Conservation (phyloP, 2,797 vertebrate species). For the Potorous gilbertii region DNA sequence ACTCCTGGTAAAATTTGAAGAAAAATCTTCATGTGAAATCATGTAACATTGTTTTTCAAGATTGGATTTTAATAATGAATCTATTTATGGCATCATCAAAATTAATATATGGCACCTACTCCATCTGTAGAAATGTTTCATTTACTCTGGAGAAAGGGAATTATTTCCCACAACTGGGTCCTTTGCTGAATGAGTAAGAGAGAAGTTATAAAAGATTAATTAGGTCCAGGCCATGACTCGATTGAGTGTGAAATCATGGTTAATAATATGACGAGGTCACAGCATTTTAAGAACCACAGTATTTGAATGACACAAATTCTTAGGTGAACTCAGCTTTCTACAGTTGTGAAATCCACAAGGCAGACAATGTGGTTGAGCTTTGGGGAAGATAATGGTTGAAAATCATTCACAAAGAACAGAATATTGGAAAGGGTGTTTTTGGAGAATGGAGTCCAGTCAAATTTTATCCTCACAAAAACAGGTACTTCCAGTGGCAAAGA, state of each 20-base stretch:
- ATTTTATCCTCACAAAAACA: neutral
- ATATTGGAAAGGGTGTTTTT: neutral
- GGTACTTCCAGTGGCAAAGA: neutral
- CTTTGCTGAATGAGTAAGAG: slow-evolving; percentile 41
- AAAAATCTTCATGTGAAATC: neutral
- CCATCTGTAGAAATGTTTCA: neutral
- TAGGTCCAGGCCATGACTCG: neutral
- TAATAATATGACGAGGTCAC: neutral
- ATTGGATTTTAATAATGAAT: neutral
- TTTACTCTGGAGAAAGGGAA: neutral
- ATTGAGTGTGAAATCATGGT: slow-evolving; percentile 6
- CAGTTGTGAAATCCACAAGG: neutral
- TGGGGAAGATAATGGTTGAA: neutral
- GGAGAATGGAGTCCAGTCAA: neutral
- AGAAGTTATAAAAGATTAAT: slow-evolving; percentile 13
- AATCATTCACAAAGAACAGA: neutral
- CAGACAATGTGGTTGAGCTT: neutral
- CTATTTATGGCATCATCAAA: neutral
- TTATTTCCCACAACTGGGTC: neutral
- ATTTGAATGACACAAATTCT: slow-evolving; percentile 15
- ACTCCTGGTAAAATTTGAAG: neutral
- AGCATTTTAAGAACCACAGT: slow-evolving; percentile 1
- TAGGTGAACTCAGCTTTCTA: neutral
- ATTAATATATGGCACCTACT: neutral
- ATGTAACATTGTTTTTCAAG: neutral